A percentile compares a stretch with the other conserved stretches of the same genome.
phyloP scores from a whole-genome alignment of 2,888 invertebrate genomes.

The Drosophila multiciliata region DNA sequence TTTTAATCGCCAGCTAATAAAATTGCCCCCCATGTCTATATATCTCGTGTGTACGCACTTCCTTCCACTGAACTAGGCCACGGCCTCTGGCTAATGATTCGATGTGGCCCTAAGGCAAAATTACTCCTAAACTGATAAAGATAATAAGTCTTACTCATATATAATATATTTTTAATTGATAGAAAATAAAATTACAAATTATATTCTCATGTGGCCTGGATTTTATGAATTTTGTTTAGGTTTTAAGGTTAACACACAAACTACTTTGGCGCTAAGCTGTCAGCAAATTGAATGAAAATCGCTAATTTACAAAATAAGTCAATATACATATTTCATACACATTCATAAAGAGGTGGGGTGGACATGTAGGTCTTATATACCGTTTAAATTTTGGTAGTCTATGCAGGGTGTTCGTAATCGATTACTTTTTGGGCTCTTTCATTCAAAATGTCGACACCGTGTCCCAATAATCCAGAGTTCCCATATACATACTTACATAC shows the following conservation, averaged over 20 bases:
- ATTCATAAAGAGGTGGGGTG: neutral
- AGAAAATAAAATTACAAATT: neutral
- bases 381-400: neutral
- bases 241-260: neutral
- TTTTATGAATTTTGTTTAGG: neutral
- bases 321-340: neutral
- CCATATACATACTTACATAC: neutral
- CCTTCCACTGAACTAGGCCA: conserved; percentile 25
- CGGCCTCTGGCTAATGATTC: conserved; percentile 4
- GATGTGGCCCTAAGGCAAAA: neutral
- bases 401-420: neutral
- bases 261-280: neutral
- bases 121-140: neutral
- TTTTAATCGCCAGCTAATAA: conserved; percentile 22
- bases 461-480: neutral
- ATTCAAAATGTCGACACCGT: neutral
- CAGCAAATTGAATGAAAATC: neutral
- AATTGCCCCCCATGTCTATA: neutral
- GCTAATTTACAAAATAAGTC: neutral
- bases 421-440: neutral
- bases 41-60: neutral
- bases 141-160: neutral
- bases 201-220: neutral
- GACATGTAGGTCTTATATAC: neutral
- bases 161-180: neutral